These are phyloP conservation scores for Cossypha niveicapilla DNA, from an alignment of 2,797 vertebrate genomes.

Conservation along the genomic window DNA sequence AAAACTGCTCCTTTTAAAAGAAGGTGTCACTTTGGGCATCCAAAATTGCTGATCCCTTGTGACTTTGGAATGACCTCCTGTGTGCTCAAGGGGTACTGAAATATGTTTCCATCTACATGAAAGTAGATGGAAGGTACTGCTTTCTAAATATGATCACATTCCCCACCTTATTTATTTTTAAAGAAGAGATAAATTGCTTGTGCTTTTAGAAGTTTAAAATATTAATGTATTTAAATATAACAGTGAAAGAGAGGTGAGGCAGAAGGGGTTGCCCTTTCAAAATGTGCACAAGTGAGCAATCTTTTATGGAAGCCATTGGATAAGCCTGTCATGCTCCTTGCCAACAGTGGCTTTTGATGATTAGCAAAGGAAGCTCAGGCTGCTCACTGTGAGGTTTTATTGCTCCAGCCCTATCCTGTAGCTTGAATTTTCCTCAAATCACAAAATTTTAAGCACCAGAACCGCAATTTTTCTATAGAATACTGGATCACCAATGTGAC, in stretches of 20 bases:
- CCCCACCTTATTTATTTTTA: constrained; percentile 48
- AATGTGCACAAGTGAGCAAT: not conserved
- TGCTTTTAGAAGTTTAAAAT: constrained; percentile 45
- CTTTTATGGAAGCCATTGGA: not conserved
- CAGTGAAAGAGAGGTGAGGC: not conserved
- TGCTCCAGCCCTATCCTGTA: not conserved
- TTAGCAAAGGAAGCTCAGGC: not conserved
- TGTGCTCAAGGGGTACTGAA: not conserved
- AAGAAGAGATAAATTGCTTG: constrained; percentile 37
- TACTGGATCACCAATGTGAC: not conserved
- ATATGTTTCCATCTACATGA: not conserved
- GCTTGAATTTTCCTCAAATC: not conserved
- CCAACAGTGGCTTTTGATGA: not conserved
- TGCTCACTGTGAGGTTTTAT: not conserved
- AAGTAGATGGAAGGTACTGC: not conserved
- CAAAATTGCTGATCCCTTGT: not conserved
- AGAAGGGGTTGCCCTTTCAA: constrained; percentile 3
- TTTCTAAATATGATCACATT: not conserved
- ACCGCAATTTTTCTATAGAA: not conserved
- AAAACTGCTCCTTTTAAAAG: not conserved
- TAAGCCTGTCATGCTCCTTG: not conserved
- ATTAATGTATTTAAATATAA: constrained; percentile 43
- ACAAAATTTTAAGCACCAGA: not conserved
- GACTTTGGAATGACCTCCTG: not conserved
- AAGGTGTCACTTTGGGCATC: not conserved